Percentiles rank a stretch among this genome's conserved stretches.
Conservation (phyloP, 30 jellyfish, hydroid and myxozoan genomes). For the Cassiopea andromeda region DNA sequence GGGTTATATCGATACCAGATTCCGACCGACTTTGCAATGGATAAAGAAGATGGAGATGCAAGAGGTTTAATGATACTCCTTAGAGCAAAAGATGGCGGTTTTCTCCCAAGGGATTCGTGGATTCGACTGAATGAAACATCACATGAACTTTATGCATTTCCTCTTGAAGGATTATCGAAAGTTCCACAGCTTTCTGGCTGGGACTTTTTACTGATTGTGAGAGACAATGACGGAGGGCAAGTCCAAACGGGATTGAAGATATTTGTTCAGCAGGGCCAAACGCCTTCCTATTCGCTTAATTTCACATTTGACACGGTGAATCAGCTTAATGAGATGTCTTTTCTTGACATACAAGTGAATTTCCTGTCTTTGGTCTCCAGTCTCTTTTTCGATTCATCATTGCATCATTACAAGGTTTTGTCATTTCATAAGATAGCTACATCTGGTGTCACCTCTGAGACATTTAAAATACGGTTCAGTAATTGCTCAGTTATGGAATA, state of each 20-base stretch:
- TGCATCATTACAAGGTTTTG: constrained; percentile 69
- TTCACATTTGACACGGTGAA: constrained; percentile 49
- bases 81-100: constrained; percentile 47
- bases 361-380: constrained; percentile 33
- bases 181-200: constrained; percentile 47
- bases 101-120: constrained; percentile 87
- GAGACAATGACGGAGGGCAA: constrained; percentile 40
- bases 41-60: constrained; percentile 58
- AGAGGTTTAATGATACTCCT: constrained; percentile 23
- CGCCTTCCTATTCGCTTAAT: constrained; percentile 11
- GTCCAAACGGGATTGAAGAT: constrained; percentile 11
- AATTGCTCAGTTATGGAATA: constrained; percentile 67
- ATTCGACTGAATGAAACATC: constrained; percentile 56
- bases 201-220: constrained; percentile 35
- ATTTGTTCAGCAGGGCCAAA: constrained; percentile 11
- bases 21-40: constrained; percentile 60
- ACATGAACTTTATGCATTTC: constrained; percentile 76
- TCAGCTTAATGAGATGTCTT: constrained; percentile 26
- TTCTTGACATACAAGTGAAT: constrained; percentile 58
- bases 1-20: constrained; percentile 74
- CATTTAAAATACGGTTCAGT: constrained; percentile 32
- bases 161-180: constrained; percentile 63
- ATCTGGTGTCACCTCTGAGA: constrained; percentile 45
- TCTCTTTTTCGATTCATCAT: constrained; percentile 35
- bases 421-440: constrained; percentile 18